Base-by-base conservation (phyloP, 30 jellyfish, hydroid and myxozoan species). In the Aurelia sp. region DNA sequence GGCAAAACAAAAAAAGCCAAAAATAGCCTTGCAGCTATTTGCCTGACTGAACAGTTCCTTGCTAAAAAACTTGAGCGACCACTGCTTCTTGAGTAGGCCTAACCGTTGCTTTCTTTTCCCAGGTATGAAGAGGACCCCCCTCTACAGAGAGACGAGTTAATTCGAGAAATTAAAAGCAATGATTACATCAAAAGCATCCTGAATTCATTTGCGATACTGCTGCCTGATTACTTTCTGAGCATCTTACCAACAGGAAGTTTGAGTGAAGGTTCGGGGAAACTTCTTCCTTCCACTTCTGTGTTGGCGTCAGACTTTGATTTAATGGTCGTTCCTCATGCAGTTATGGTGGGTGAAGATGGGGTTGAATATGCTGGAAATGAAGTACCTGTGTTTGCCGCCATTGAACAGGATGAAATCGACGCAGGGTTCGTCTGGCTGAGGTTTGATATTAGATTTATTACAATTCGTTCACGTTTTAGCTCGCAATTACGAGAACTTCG, bases 211-310 rank as follows among this genome's bases (percentile, higher is more conserved):
- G 71, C 73, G n/a, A 57, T 65, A 63, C 64, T 50, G 66, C 72
- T 85, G n/a, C 95, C 95, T 16, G 84, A 74, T 47, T 85, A 72
- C 57, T 85, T 85, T 64, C 62, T 85, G 31, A 73, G 89, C 40
- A 72, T 73, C 10, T 21, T 85, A 19, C 95, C 95, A 65, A 40
- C 89, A 40, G 95, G 95, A 4, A 85, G 95, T 59, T 69, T 85
- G n/a, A 74, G 95, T 62, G 95, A 85, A 23, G 84, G 89, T 0
- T 75, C 74, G 66, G 95, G 95, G 50, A 85, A 85, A 47, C 48
- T 85, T 52, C 59, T 85, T 18, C 95, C 95, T 16, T 85, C 95
- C 40, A 73, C 95, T 7, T 61, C 89, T 50, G 76, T 85, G 1
- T 67, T 85, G 31, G 89, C 95, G 4, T 73, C 95, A 0, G 95